Evolutionary conservation across 1,140 invertebrate genomes (phyloP), one percentile per base, ranked within the genome.

Genomic region (Euwallacea similis): DNA sequence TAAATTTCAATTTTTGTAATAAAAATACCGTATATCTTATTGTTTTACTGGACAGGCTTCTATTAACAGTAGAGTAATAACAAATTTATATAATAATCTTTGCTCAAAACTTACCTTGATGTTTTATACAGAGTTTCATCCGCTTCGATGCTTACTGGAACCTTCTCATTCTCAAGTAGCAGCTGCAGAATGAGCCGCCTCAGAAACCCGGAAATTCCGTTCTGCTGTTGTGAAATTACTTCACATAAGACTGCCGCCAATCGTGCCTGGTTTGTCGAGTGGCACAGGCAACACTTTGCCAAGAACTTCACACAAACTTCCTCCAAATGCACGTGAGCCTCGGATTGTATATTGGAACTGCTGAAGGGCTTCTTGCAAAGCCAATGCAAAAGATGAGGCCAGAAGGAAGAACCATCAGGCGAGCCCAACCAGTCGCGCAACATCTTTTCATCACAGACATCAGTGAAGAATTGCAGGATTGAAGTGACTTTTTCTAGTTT

Each of bases 381-480:
- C 74, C 93, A 84, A 15, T 87, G 87, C 1, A 96, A 83, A 46
- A 96, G 81, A 4, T 92, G 91, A 11, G 89, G 85, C 94, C 94
- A 96, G 82, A 96, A 96, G 7, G 86, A 84, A 16, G 88, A 88
- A 0, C 93, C 93, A 74, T 93, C 88, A 60, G 86, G 82, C 6
- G 85, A 87, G 6, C 93, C 94, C 16, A 96, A 84, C 94, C 93
- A 96, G 80, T 95, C 91, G 67, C 93, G 90, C 85, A 96, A 90
- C 69, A 87, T 84, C 7, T 90, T 88, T 76, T 94, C 92, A 8
- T 89, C 87, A 80, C 92, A 93, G 54, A 93, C 85, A 62, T 91
- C 88, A 0, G 90, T 88, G 72, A 94, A 89, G 83, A 95, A 95
- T 76, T 92, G 88, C 44, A 97, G 85, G 21, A 95, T 87, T 54